Percentiles rank a stretch among this genome's conserved stretches.
phyloP scores from a whole-genome alignment of 2,888 invertebrate genomes.

The Lordiphosa fenestrarum region DNA sequence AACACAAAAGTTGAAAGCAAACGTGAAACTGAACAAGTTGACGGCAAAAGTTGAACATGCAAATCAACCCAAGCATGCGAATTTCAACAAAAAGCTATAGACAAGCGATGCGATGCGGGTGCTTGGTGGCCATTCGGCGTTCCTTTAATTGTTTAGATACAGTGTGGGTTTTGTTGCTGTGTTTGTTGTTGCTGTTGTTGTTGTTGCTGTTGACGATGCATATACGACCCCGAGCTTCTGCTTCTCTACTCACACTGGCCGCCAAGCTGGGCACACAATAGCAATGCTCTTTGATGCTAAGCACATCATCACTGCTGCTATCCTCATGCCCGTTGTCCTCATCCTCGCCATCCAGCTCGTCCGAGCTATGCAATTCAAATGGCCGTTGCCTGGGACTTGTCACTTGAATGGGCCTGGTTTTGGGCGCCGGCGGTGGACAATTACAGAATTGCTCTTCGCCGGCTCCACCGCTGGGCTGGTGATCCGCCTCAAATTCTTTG shows the following conservation, averaged over 20 bases:
- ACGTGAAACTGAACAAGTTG: constrained; percentile 15
- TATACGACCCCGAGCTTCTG: constrained; percentile 13
- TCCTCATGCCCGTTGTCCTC: constrained; percentile 53
- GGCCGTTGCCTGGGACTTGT: constrained; percentile 37
- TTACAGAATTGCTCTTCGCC: constrained; percentile 73
- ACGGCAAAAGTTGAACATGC: constrained; percentile 57
- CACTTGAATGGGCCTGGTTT: constrained; percentile 35
- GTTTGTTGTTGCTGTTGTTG: constrained; percentile 34
- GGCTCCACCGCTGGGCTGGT: constrained; percentile 1
- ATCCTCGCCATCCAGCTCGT: constrained; percentile 47
- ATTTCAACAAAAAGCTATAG: constrained; percentile 1
- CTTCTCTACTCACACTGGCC: constrained; percentile 77
- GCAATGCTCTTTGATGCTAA: constrained; percentile 78
- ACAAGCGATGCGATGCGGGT: constrained; percentile 25
- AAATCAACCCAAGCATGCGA: constrained; percentile 44
- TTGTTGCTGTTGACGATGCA: constrained; percentile 29
- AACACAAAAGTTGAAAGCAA: constrained; percentile 31
- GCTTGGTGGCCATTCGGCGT: constrained; percentile 24
- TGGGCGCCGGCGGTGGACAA: constrained; percentile 51
- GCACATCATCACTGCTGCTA: constrained; percentile 72
- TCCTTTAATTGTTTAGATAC: constrained; percentile 28
- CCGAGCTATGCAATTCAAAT: constrained; percentile 53
- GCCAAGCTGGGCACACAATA: constrained; percentile 78
- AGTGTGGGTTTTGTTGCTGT: constrained; percentile 19
- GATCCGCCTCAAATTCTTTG: constrained; percentile 70